phyloP scores from a whole-genome alignment of 2,888 invertebrate genomes.

The Lutraria lutraria region DNA sequence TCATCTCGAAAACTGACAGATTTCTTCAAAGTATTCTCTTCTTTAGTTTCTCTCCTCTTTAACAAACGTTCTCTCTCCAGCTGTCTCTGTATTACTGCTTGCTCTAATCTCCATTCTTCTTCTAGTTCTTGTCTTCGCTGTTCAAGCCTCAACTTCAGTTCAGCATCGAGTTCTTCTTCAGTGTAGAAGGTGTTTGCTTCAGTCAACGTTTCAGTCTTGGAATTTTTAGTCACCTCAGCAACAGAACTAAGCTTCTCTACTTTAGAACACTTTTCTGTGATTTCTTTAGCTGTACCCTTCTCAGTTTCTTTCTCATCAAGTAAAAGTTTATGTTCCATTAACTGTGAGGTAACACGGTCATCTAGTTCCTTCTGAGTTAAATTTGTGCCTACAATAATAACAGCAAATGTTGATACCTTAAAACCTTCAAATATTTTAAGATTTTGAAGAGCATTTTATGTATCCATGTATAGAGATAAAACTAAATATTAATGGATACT shows the following conservation, averaged over 20 bases:
- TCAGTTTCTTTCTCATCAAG: constrained; percentile 74
- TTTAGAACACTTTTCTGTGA: constrained; percentile 30
- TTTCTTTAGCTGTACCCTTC: constrained; percentile 67
- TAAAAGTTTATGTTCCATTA: constrained; percentile 75
- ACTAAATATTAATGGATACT: too few relatives aligned
- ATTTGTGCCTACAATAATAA: constrained; percentile 76
- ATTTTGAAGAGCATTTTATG: too few relatives aligned
- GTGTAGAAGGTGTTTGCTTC: not conserved
- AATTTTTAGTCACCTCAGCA: not conserved
- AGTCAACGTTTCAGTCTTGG: constrained; percentile 5
- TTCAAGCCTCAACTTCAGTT: constrained; percentile 22
- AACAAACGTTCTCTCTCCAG: constrained; percentile 71
- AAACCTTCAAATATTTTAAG: too few relatives aligned
- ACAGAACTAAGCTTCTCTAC: not conserved
- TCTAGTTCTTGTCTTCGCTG: constrained; percentile 28
- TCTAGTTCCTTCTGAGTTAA: constrained; percentile 82
- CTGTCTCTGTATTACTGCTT: constrained; percentile 55
- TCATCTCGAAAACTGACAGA: constrained; percentile 77
- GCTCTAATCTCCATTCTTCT: constrained; percentile 41
- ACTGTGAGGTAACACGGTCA: constrained; percentile 81
- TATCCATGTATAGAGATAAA: too few relatives aligned
- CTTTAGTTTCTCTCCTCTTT: constrained; percentile 77
- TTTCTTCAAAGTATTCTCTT: constrained; percentile 79
- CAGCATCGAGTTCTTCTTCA: constrained; percentile 12
- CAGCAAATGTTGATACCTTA: not conserved